phyloP scores from a whole-genome alignment of 2,888 invertebrate genomes.

The Aphidius colemani region DNA sequence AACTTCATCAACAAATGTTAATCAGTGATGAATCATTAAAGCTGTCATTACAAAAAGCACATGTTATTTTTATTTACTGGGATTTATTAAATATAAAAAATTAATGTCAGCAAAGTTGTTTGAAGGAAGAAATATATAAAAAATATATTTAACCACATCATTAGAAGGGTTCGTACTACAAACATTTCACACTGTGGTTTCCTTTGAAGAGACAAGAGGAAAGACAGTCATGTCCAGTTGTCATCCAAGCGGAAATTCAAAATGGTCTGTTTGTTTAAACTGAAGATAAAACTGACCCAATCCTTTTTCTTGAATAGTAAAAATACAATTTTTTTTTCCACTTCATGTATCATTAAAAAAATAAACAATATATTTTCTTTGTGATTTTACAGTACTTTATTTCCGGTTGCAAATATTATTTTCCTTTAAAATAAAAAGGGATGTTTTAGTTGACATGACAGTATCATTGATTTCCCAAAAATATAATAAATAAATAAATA shows the following conservation, averaged over 20 bases:
- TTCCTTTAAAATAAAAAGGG: neutral
- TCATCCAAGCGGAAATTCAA: slow-evolving; percentile 55
- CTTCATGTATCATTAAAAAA: slow-evolving; percentile 15
- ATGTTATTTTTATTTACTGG: neutral
- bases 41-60: no score
- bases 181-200: slow-evolving; percentile 48
- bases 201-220: slow-evolving; percentile 49
- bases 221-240: slow-evolving; percentile 37
- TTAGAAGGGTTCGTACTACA: slow-evolving; percentile 47
- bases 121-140: no score
- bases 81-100: no score
- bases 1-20: slow-evolving; percentile 22
- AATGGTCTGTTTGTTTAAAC: slow-evolving; percentile 36
- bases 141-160: slow-evolving; percentile 52
- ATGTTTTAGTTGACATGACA: slow-evolving; percentile 12
- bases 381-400: slow-evolving; percentile 7
- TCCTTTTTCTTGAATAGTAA: slow-evolving; percentile 18
- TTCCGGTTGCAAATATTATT: neutral
- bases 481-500: no score
- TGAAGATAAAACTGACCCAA: slow-evolving; percentile 2
- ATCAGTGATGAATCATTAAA: neutral
- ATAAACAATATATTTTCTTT: slow-evolving; percentile 9
- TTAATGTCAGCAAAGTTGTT: no score
- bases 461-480: no score
- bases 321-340: neutral